Evolutionary conservation across 2,113 vertebrate genomes (phyloP).

Genomic region (Nerophis ophidion): DNA sequence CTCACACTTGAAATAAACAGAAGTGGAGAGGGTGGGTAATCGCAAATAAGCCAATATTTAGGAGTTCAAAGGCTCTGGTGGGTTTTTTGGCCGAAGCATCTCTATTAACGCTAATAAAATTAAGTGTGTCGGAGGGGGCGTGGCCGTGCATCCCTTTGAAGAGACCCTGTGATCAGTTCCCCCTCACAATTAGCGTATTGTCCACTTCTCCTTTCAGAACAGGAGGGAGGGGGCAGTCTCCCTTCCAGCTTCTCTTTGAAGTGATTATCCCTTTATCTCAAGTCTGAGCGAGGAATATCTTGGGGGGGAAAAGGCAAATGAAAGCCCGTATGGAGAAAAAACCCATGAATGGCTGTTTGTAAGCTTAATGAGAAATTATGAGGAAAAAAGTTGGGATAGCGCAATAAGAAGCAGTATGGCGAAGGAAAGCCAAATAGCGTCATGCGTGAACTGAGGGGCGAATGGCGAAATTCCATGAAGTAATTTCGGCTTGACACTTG

Average conservation of each 20-base stretch:
- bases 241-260: conserved; percentile 88
- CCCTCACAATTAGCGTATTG: conserved; percentile 97
- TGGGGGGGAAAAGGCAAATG: conserved; percentile 84
- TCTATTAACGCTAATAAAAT: conserved; percentile 95
- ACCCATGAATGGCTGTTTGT: conserved; percentile 79
- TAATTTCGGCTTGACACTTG: conserved; percentile 59
- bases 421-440: conserved; percentile 28
- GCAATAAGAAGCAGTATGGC: conserved; percentile 41
- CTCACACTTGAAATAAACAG: conserved; percentile 43
- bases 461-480: conserved; percentile 56
- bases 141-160: conserved; percentile 83
- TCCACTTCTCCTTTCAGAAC: conserved; percentile 90
- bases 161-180: conserved; percentile 92
- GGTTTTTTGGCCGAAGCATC: conserved; percentile 70
- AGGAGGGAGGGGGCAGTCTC: conserved; percentile 90
- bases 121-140: conserved; percentile 86
- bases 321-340: conserved; percentile 77
- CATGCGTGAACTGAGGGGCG: conserved; percentile 32
- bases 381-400: conserved; percentile 32
- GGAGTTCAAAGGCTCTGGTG: conserved; percentile 66
- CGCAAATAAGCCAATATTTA: conserved; percentile 65
- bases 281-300: conserved; percentile 89
- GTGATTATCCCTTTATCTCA: conserved; percentile 99
- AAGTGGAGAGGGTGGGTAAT: conserved; percentile 59
- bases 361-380: conserved; percentile 46